phyloP scores from a whole-genome alignment of 92 coral and sea anemone species.

The Phenganax stokvisi region DNA sequence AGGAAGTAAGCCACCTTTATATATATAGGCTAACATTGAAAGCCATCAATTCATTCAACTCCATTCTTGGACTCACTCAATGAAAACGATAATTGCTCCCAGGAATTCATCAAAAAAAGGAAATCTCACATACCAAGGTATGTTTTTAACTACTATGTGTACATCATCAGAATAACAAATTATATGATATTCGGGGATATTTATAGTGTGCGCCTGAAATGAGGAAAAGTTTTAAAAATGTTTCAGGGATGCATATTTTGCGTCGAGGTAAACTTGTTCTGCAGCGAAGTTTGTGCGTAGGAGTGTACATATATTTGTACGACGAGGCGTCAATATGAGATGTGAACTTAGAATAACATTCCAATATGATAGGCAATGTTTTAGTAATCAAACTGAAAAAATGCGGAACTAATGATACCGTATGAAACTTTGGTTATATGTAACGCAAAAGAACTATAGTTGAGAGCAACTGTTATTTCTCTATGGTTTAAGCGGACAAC shows the following conservation, averaged over 20 bases:
- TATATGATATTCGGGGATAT: neutral
- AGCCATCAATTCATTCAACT: neutral
- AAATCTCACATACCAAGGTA: neutral
- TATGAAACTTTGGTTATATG: neutral
- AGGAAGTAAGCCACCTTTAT: slow-evolving; percentile 39
- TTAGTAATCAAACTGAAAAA: neutral
- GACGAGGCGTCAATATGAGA: neutral
- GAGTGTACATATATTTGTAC: too few species aligned
- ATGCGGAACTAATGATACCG: neutral
- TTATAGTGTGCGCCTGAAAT: neutral
- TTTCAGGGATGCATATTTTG: slow-evolving; percentile 6
- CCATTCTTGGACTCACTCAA: neutral
- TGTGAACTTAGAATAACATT: slow-evolving; percentile 4
- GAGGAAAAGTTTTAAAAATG: neutral
- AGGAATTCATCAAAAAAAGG: too few species aligned
- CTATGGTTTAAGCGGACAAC: neutral
- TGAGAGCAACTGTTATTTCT: too few species aligned
- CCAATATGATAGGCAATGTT: neutral
- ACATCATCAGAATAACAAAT: neutral
- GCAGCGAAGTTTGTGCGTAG: neutral
- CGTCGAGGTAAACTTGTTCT: neutral
- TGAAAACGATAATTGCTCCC: neutral
- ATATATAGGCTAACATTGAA: neutral
- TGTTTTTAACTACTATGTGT: neutral
- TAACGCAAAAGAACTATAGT: neutral